Evolutionary conservation across 2,888 invertebrate genomes (phyloP), one percentile per base, ranked within the genome.

Genomic region (Chamaedrilus cognettii): DNA sequence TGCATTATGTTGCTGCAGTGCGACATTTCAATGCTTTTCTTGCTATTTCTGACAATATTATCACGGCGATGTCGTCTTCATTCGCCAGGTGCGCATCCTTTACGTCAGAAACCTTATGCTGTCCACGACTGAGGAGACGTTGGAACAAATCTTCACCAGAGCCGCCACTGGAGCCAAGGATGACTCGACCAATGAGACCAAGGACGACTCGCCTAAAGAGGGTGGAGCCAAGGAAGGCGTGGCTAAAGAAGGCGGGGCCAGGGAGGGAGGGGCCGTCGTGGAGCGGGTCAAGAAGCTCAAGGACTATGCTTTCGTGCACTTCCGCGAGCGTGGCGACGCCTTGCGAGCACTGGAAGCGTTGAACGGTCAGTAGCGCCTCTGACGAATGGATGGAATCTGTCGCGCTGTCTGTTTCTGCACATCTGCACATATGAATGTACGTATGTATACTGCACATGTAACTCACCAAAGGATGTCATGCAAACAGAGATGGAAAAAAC

Each of bases 261-360:
- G 11, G 73, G 78, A 61, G 79, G 78, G 2, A 67, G 72, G 49
- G 79, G 70, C 11, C 11, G 42, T 60, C 84, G 78, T 35, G 76
- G 77, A 1, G 71, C 86, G 89, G 65, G 87, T 92, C 0, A 91
- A 91, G 83, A 92, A 91, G 80, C 55, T 67, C 28, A 67, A 67
- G 52, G 90, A 91, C 76, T 92, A 90, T 82, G 91, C 91, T 0
- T 92, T 92, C 78, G 85, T 92, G 32, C 91, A 92, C 83, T 90
- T 91, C 77, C 84, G 84, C 73, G 87, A 86, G 49, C 85, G 91
- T 60, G 85, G 87, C 68, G 86, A 88, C 78, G 91, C 92, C 0
- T 49, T 80, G 11, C 72, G 72, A 55, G 83, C 82, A 1, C 76
- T 83, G 76, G 75, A 78, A 31, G 64, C 65, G 23, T 68, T 82